These are phyloP conservation scores for Ambastaia sidthimunki DNA, from an alignment of 2,797 vertebrate species.

Conservation along the genomic window DNA sequence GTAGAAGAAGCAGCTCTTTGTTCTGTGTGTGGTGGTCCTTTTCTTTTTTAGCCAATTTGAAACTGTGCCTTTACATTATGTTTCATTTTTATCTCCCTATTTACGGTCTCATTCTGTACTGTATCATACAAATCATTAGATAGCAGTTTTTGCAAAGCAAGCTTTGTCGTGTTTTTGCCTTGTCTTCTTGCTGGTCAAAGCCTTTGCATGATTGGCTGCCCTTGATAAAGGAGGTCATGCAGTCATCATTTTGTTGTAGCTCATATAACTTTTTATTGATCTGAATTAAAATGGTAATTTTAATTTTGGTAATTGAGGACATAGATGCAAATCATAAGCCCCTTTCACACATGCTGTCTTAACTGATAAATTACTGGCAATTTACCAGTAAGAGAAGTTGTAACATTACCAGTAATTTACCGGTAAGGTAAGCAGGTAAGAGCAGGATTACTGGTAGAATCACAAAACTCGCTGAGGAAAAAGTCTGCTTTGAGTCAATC, in stretches of 20 bases:
- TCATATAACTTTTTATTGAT: too few relatives aligned
- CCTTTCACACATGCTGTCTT: too few relatives aligned
- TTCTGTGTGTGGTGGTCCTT: slow-evolving; percentile 61
- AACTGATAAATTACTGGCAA: too few relatives aligned
- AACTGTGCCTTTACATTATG: slow-evolving; percentile 65
- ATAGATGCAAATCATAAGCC: background rate
- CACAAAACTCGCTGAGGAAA: too few relatives aligned
- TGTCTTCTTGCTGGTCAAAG: slow-evolving; percentile 72
- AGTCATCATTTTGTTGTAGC: slow-evolving; percentile 49
- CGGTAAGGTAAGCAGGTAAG: too few relatives aligned
- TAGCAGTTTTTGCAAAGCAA: slow-evolving; percentile 80
- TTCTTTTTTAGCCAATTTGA: slow-evolving; percentile 61
- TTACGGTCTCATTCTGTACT: slow-evolving; percentile 60
- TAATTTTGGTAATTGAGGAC: slow-evolving; percentile 3
- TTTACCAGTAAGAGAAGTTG: too few relatives aligned
- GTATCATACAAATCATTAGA: slow-evolving; percentile 70
- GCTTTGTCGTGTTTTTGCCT: slow-evolving; percentile 64
- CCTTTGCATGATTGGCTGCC: slow-evolving; percentile 67
- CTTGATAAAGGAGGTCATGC: slow-evolving; percentile 49
- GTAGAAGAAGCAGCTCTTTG: slow-evolving; percentile 68
- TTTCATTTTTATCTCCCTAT: slow-evolving; percentile 65
- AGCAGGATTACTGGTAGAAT: too few relatives aligned
- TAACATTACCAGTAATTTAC: too few relatives aligned
- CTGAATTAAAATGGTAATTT: too few relatives aligned
- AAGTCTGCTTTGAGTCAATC: too few relatives aligned